Base-by-base conservation (phyloP, 2,888 invertebrate genomes). In the Drosophila sordidula region DNA sequence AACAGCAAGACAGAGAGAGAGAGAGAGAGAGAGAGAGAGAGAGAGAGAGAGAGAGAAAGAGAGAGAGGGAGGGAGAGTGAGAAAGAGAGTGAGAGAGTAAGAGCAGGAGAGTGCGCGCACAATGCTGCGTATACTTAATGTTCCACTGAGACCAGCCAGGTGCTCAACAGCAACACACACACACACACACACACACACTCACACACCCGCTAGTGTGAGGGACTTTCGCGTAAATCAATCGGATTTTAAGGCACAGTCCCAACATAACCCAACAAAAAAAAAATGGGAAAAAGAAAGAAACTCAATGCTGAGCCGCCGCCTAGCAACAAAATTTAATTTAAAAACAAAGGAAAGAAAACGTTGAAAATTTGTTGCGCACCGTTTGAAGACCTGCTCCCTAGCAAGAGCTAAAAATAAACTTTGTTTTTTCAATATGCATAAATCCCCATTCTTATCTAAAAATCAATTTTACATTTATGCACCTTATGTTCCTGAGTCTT, bases 41-140 rank as follows among this genome's bases (percentile, higher is more conserved):
- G 26, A 16, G 14, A n/a, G 6, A 38, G 6, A 25, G 9, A 44
- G 41, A 38, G 52, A 42, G 32, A 39, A 25, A 39, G 47, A 55
- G 50, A 38, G 4, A 39, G 39, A 11, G 8, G 51, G 45, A 22
- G 25, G 50, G 39, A 39, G 44, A 62, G 29, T 36, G 45, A 9
- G 39, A 26, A 18, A 61, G 54, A 41, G 6, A 41, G 42, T n/a
- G n/a, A 58, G 52, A 45, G 36, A 54, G 25, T 36, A 36, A 63
- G 39, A 47, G 49, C 36, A 41, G 59, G 62, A 77, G 69, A 77
- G 73, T 65, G 44, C 69, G 76, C 74, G 65, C 74, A 76, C 72
- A 75, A 75, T 61, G 59, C 68, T 75, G 75, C 75, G 75, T 75
- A 76, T 62, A 72, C 65, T 67, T 63, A 54, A 72, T 68, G 62